Percentiles rank a stretch among this genome's conserved stretches.
Evolutionary conservation across 2,113 vertebrate genomes (phyloP).

Genomic region (Tupaia chinensis): DNA sequence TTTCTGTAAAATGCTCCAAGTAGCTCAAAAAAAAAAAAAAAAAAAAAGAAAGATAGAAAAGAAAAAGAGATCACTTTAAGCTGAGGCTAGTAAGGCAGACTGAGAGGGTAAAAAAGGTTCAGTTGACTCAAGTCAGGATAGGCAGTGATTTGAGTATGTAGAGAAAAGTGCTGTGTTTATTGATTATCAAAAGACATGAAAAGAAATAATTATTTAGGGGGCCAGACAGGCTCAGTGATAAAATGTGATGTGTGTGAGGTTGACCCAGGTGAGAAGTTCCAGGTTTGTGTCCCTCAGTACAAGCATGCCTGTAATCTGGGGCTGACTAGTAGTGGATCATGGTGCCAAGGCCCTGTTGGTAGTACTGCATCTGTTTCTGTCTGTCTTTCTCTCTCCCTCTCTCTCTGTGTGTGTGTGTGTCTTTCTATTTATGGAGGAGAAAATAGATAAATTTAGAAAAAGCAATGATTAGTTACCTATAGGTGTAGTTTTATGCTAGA

Average conservation of each 20-base stretch:
- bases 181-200: background rate
- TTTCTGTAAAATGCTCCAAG: conserved; percentile 90
- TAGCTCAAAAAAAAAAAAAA: conserved; percentile 64
- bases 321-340: too few relatives aligned
- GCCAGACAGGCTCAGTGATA: too few relatives aligned
- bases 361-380: too few relatives aligned
- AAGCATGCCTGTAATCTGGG: too few relatives aligned
- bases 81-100: background rate
- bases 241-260: too few relatives aligned
- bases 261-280: too few relatives aligned
- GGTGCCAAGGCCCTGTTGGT: too few relatives aligned
- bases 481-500: background rate
- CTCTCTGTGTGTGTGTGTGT: too few relatives aligned
- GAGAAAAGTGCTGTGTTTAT: background rate
- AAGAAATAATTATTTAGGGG: background rate
- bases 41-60: background rate
- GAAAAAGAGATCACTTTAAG: background rate
- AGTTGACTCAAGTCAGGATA: background rate
- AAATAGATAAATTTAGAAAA: background rate
- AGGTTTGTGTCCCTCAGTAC: too few relatives aligned
- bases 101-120: background rate
- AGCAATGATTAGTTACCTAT: background rate
- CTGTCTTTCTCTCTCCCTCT: too few relatives aligned
- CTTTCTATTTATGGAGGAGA: too few relatives aligned
- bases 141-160: background rate